Conservation (phyloP, 2,888 invertebrate genomes). For the Cyclophora albipunctata region DNA sequence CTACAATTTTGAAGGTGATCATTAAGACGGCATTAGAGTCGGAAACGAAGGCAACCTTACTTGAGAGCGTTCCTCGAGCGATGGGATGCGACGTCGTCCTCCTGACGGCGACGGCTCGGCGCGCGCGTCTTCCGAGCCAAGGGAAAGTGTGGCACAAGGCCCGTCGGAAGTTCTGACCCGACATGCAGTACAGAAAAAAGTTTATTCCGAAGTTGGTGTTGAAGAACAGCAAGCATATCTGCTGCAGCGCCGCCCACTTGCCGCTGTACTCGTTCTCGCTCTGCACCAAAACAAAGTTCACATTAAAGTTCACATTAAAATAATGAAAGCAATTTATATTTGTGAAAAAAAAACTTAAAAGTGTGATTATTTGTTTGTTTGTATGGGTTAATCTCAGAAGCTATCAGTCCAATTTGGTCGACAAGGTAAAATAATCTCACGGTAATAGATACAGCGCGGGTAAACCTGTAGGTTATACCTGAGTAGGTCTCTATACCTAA, state of each 20-base stretch:
- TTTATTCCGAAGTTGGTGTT: conserved; percentile 90
- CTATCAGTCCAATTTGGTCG: too few relatives aligned
- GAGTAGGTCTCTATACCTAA: too few relatives aligned
- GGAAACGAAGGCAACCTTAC: conserved; percentile 29
- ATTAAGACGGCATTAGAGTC: neutral
- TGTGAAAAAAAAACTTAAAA: too few relatives aligned
- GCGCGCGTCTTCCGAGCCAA: conserved; percentile 18
- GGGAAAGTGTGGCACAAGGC: conserved; percentile 56
- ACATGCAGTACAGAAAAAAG: conserved; percentile 87
- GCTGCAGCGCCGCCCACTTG: conserved; percentile 76
- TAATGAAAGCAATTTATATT: neutral
- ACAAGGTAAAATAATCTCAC: too few relatives aligned
- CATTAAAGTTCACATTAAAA: neutral
- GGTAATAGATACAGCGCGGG: too few relatives aligned
- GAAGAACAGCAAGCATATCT: conserved; percentile 81
- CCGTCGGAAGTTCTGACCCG: conserved; percentile 86
- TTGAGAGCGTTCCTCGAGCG: conserved; percentile 38
- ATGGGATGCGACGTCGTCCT: conserved; percentile 15
- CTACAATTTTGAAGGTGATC: too few relatives aligned
- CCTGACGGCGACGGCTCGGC: conserved; percentile 13
- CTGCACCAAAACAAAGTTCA: conserved; percentile 24
- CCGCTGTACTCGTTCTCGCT: conserved; percentile 40
- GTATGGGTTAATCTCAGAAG: too few relatives aligned
- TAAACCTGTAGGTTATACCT: too few relatives aligned
- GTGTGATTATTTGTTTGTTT: too few relatives aligned